Percentiles rank a stretch among this genome's conserved stretches.
Conservation (phyloP, 2,888 invertebrate genomes). For the Leucoma salicis region DNA sequence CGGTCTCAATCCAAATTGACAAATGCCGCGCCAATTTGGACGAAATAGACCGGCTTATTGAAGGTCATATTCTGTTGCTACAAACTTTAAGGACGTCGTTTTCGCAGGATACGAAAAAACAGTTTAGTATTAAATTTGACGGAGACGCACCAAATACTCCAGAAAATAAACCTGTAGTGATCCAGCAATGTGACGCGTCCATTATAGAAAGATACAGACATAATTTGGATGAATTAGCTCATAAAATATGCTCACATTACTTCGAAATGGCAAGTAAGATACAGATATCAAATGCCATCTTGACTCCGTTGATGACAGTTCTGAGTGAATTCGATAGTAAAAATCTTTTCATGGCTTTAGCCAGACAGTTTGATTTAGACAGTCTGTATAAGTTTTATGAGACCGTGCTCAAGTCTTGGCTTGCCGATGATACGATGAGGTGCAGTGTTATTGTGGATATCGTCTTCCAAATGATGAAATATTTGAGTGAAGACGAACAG, state of each 20-base stretch:
- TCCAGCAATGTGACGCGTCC: constrained; percentile 28
- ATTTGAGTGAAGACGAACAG: constrained; percentile 79
- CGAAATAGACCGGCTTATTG: constrained; percentile 64
- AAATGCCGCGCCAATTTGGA: constrained; percentile 60
- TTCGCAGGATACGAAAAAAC: constrained; percentile 43
- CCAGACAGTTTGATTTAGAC: constrained; percentile 44
- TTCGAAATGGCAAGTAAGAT: constrained; percentile 75
- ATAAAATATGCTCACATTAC: constrained; percentile 75
- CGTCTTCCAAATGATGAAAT: constrained; percentile 82
- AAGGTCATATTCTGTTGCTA: constrained; percentile 56
- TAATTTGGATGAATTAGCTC: constrained; percentile 68
- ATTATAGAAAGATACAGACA: constrained; percentile 55
- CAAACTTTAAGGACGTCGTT: constrained; percentile 48
- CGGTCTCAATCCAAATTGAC: constrained; percentile 48
- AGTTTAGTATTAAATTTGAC: constrained; percentile 49
- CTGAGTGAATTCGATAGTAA: constrained; percentile 80
- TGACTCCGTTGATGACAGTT: constrained; percentile 78
- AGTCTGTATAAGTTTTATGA: constrained; percentile 52
- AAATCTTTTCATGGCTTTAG: constrained; percentile 77
- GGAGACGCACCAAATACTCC: constrained; percentile 30
- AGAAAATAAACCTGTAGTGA: neutral
- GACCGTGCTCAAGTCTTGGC: constrained; percentile 67
- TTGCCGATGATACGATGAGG: constrained; percentile 72
- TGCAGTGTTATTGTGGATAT: constrained; percentile 83
- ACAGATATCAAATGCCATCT: constrained; percentile 60